A percentile compares a stretch with the other conserved stretches of the same genome.
phyloP scores from a whole-genome alignment of 2,113 vertebrate genomes.

The Gobius niger region DNA sequence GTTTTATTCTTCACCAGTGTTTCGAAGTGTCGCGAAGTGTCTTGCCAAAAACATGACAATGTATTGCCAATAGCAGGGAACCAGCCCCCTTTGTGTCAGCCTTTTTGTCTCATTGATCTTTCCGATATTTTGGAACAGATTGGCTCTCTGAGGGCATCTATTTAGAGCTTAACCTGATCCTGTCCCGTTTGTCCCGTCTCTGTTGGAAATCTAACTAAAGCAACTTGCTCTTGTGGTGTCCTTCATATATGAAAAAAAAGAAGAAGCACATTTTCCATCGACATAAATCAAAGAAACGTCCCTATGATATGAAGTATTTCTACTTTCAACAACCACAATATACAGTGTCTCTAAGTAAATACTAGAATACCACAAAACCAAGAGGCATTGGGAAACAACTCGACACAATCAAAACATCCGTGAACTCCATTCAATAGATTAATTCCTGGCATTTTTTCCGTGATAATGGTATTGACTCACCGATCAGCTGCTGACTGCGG shows the following conservation, averaged over 20 bases:
- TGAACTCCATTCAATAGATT: background rate
- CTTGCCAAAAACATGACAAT: too few relatives aligned
- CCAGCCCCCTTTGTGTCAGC: too few relatives aligned
- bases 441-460: background rate
- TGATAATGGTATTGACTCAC: conserved; percentile 74
- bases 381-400: background rate
- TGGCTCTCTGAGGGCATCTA: background rate
- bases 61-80: too few relatives aligned
- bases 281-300: background rate
- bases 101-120: background rate
- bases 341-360: background rate
- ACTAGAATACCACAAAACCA: background rate
- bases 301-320: background rate
- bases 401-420: background rate
- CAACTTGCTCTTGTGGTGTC: background rate
- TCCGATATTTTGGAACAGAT: background rate
- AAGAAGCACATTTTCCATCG: background rate
- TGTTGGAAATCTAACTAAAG: background rate
- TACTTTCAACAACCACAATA: background rate
- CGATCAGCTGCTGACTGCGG: conserved; percentile 88
- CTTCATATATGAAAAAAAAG: background rate
- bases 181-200: conserved; percentile 8
- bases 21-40: too few relatives aligned
- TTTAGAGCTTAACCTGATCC: conserved; percentile 14
- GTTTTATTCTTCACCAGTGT: too few relatives aligned